Base-by-base conservation (phyloP, 2,113 vertebrate genomes). In the Empidonax alnorum region DNA sequence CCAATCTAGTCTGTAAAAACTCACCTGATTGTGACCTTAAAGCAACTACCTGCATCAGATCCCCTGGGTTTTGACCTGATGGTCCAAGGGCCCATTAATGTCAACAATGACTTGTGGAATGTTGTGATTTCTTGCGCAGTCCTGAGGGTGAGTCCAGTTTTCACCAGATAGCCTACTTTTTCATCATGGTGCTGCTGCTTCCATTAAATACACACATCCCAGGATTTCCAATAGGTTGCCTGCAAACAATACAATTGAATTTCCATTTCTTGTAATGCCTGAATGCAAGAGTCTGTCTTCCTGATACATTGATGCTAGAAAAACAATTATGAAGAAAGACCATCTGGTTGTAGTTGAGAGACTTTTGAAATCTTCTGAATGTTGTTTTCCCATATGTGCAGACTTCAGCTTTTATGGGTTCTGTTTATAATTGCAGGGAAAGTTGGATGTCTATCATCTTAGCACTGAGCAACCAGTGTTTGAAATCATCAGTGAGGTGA, bases 401-500 rank as follows among this genome's bases (percentile, higher is more conserved):
- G 12, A 13, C 17, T 75, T 69, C 15, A 30, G 68, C 66, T 92
- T 76, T 52, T 31, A 42, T 2, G 44, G n/a, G 37, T 66, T 90
- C 35, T 84, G 58, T 44, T 83, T 89, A 65, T 69, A 79, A 47
- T 19, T 90, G 58, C 96, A 99, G 98, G 97, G 96, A 52, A 96
- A 96, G 59, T 86, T 97, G n/a, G 97, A 98, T 71, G 96, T 98
- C 90, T 96, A 96, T 89, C 96, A 78, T 46, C 56, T 93, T 88
- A 97, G 91, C 89, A 97, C 98, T 97, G 97, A 97, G 76, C 96
- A 96, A 89, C 18, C 81, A 27, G 92, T 98, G 71, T 94, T 95
- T 89, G 96, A 97, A 95, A 98, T 98, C 89, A 96, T 98, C 50
- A 90, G 86, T 25, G 95, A 98, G 74, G 96, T 97, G 63, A 97